Evolutionary conservation across 2,888 invertebrate genomes (phyloP).

Genomic region (Volucella inflata): DNA sequence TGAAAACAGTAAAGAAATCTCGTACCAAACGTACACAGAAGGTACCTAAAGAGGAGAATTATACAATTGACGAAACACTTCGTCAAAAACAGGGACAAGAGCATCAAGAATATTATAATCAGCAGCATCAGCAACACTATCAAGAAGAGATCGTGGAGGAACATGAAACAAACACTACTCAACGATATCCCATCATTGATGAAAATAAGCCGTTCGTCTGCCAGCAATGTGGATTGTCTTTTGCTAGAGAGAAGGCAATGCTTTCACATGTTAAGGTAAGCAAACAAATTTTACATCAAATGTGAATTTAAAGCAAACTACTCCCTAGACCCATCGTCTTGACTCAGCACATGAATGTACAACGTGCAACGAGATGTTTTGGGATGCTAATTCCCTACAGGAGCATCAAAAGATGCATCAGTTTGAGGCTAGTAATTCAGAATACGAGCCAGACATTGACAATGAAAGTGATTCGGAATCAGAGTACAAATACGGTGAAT

Average conservation of each 20-base stretch:
- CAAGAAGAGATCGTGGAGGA: conserved; percentile 51
- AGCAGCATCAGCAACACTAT: conserved; percentile 35
- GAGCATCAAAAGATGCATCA: conserved; percentile 87
- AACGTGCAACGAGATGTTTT: conserved; percentile 92
- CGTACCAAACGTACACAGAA: conserved; percentile 68
- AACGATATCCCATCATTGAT: conserved; percentile 86
- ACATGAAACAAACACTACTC: conserved; percentile 52
- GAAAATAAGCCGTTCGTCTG: conserved; percentile 92
- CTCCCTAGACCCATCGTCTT: conserved; percentile 88
- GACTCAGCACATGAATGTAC: conserved; percentile 92
- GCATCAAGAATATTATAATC: conserved; percentile 4
- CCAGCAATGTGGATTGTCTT: conserved; percentile 89
- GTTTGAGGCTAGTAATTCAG: conserved; percentile 84
- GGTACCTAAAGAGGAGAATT: conserved; percentile 80
- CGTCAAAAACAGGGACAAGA: conserved; percentile 37
- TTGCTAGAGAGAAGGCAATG: conserved; percentile 92
- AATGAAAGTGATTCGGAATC: conserved; percentile 84
- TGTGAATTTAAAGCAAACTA: background rate
- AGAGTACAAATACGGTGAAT: conserved; percentile 86
- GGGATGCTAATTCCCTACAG: conserved; percentile 86
- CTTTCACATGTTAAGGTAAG: conserved; percentile 89
- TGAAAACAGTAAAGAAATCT: conserved; percentile 73
- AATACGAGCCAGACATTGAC: conserved; percentile 82
- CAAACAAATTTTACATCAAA: background rate
- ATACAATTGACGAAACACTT: conserved; percentile 78